phyloP scores from a whole-genome alignment of 2,113 vertebrate species.

The Artemisiospiza belli region DNA sequence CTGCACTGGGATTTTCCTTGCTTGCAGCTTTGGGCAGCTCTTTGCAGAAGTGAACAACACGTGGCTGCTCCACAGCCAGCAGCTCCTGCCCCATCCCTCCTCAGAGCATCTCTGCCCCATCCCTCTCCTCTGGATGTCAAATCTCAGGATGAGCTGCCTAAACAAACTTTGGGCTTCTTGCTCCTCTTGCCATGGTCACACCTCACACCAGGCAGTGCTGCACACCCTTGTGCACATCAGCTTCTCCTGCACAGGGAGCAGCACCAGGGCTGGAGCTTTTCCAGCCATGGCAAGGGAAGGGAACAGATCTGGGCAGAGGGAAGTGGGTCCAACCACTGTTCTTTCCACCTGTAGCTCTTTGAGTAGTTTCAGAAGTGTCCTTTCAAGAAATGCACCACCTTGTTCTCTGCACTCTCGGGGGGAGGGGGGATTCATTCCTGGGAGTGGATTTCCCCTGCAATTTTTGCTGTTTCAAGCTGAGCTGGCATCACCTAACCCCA shows the following conservation, averaged over 20 bases:
- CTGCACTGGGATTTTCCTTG: background rate
- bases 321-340: background rate
- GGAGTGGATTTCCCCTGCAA: background rate
- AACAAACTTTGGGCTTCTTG: background rate
- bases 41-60: background rate
- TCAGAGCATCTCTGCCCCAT: background rate
- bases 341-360: background rate
- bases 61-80: background rate
- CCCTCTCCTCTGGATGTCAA: background rate
- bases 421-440: background rate
- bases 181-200: background rate
- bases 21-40: slow-evolving; percentile 10
- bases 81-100: background rate
- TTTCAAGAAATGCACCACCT: background rate
- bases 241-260: background rate
- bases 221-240: background rate
- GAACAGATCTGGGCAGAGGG: background rate
- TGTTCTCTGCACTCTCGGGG: background rate
- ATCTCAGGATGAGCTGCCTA: background rate
- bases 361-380: background rate
- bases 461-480: background rate
- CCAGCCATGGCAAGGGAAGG: background rate
- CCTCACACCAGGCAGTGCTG: rapidly evolving
- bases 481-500: background rate
- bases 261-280: background rate